Base-by-base conservation (phyloP, 2,797 vertebrate genomes). In the Otolemur crassicaudatus region DNA sequence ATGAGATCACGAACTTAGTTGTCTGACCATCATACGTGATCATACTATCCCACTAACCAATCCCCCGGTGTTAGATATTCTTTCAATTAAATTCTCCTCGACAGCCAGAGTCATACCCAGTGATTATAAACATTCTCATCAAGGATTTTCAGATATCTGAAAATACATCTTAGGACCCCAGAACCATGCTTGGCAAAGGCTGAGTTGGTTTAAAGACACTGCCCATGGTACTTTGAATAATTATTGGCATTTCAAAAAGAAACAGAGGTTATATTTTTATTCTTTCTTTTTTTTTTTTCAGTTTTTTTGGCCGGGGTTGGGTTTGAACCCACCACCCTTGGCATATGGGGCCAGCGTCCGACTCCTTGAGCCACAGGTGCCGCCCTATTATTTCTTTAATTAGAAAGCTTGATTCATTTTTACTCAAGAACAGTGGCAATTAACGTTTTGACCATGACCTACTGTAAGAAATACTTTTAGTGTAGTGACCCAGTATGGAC, bases 321-420 rank as follows among this genome's bases (percentile, higher is more conserved):
- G n/a, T n/a, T n/a, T n/a, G n/a, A n/a, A n/a, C n/a, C n/a, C n/a
- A n/a, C n/a, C n/a, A n/a, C n/a, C n/a, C n/a, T n/a, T n/a, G n/a
- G n/a, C n/a, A n/a, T n/a, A n/a, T n/a, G n/a, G n/a, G n/a, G n/a
- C n/a, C n/a, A n/a, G n/a, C n/a, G n/a, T n/a, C n/a, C n/a, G n/a
- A n/a, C n/a, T n/a, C n/a, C n/a, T n/a, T n/a, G n/a, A n/a, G n/a
- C n/a, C n/a, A n/a, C n/a, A 37, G 37, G 37, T 37, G 37, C 37
- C 37, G 37, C 37, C 37, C 37, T 37, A 17, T 87, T 86, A n/a
- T 88, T 82, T 88, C 34, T 91, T 96, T 94, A 65, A 37, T 49
- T 25, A 22, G 73, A 91, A 67, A 77, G 53, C n/a, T 77, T 79
- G 25, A 87, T 95, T 93, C 13, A 67, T 83, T 94, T 96, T 95